These are phyloP conservation scores for Drosophila tanythrix DNA, from an alignment of 2,888 invertebrate species.

Conservation along the genomic window DNA sequence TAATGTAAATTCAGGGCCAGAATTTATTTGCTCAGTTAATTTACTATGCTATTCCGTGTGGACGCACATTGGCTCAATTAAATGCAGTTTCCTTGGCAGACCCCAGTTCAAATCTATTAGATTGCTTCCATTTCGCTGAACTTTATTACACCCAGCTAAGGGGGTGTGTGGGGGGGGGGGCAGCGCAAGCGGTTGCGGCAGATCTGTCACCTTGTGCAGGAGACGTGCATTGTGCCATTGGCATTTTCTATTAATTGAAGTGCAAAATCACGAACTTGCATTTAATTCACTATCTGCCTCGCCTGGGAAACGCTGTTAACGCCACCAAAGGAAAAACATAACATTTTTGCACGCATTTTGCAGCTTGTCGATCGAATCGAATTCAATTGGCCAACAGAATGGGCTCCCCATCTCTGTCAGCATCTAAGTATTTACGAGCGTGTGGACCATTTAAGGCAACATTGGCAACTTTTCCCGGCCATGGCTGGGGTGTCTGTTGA, in stretches of 20 bases:
- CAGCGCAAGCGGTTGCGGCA: neutral
- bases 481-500: slow-evolving; percentile 13
- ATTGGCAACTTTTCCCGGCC: slow-evolving; percentile 46
- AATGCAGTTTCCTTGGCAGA: slow-evolving; percentile 41
- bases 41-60: slow-evolving; percentile 24
- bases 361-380: slow-evolving; percentile 49
- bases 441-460: slow-evolving; percentile 64
- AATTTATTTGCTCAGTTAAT: slow-evolving; percentile 21
- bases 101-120: slow-evolving; percentile 18
- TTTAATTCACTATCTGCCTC: slow-evolving; percentile 61
- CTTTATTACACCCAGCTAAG: slow-evolving; percentile 27
- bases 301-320: slow-evolving; percentile 53
- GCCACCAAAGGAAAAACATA: slow-evolving; percentile 22
- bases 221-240: slow-evolving; percentile 5
- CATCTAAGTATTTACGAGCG: slow-evolving; percentile 27
- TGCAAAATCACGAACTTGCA: slow-evolving; percentile 66
- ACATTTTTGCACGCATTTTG: slow-evolving; percentile 68
- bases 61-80: slow-evolving; percentile 37
- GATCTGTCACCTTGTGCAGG: slow-evolving; percentile 37
- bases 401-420: slow-evolving; percentile 34
- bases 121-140: slow-evolving; percentile 36
- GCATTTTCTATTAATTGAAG: slow-evolving; percentile 52
- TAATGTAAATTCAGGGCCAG: slow-evolving; percentile 6
- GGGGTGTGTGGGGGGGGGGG: neutral
- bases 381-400: slow-evolving; percentile 50